Base-by-base conservation (phyloP, 2,888 invertebrate species). In the Eupithecia subumbrata region DNA sequence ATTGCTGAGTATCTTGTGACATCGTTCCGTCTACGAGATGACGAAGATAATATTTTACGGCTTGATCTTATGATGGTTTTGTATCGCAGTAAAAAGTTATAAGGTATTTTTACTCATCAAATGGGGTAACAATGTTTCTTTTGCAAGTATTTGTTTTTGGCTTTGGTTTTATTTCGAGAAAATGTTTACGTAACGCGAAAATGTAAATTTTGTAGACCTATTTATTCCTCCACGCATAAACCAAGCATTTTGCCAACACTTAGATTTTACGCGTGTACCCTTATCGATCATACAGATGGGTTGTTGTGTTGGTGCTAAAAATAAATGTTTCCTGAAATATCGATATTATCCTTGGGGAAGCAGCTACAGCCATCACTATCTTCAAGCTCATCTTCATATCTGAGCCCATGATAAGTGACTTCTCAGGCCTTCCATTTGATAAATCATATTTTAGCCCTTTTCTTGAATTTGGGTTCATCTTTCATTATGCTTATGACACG, bases 321-420 rank as follows among this genome's bases (percentile, higher is more conserved):
- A 73, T 73, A 73, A 75, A 77, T 77, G 75, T 73, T 71, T 69
- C n/a, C 72, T 74, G 60, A 70, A 72, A 77, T 75, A 77, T 77
- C 77, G 77, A 77, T 77, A 75, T 73, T 68, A 77, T 69, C 64
- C 63, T 71, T 18, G 5, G 22, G 52, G 70, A 73, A 67, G 70
- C 70, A 56, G 72, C 66, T 67, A 60, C 18, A 72, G 72, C 34
- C 76, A 72, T 75, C 75, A 71, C 77, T 77, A 78, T 76, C 77
- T 48, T 30, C 71, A 66, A 71, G 73, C 80, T 82, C 79, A 79
- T 80, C 73, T 82, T 82, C 82, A 81, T 83, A 83, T 82, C 78
- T 78, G 72, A 69, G 71, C 34, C 52, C 37, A 70, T 72, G 76
- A 73, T 81, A 78, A 79, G 80, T 79, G 81, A 82, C 81, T 76